These are phyloP conservation scores for Solenodon paradoxus DNA, from an alignment of 2,113 vertebrate genomes.

Conservation along the genomic window DNA sequence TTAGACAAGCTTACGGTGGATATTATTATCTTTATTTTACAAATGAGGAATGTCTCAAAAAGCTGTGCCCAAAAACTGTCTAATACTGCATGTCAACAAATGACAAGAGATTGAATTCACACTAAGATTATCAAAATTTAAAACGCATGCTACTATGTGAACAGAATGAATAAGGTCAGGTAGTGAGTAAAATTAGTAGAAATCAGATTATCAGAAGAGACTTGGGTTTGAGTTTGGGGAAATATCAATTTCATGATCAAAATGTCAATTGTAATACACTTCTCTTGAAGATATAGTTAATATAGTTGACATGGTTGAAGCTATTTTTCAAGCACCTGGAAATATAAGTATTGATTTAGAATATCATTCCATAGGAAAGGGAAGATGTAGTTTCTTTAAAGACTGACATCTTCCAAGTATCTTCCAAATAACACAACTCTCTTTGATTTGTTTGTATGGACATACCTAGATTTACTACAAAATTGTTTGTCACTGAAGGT, in stretches of 20 bases:
- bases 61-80: not conserved
- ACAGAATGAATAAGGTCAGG: not conserved
- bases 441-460: not conserved
- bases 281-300: not conserved
- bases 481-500: not conserved
- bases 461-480: not conserved
- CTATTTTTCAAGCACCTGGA: not conserved
- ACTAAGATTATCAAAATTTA: not conserved
- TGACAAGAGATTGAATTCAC: slow-evolving; percentile 18
- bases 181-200: not conserved
- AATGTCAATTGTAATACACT: not conserved
- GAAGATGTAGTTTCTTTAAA: not conserved
- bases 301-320: not conserved
- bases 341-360: not conserved
- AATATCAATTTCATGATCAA: not conserved
- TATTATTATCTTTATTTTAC: slow-evolving; percentile 11
- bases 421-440: not conserved
- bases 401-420: not conserved
- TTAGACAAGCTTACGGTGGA: not conserved
- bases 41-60: not conserved
- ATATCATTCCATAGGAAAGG: not conserved
- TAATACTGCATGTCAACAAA: not conserved
- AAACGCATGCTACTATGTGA: not conserved
- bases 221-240: not conserved
- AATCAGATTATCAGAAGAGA: slow-evolving; percentile 10